Evolutionary conservation across 2,113 vertebrate genomes (phyloP).

Genomic region (Pterophyllum scalare): DNA sequence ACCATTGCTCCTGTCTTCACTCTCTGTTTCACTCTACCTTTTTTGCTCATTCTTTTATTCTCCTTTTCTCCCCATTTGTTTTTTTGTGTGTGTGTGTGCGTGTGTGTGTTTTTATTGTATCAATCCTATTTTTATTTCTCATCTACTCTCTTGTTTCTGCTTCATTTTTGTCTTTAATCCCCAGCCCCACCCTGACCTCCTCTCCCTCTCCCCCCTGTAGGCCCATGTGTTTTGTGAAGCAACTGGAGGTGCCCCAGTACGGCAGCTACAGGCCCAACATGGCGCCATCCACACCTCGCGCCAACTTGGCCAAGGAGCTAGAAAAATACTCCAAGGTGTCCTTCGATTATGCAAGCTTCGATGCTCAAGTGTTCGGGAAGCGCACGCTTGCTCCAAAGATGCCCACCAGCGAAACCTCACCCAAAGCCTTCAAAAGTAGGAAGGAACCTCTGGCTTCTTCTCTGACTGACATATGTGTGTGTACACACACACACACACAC

Average conservation of each 20-base stretch:
- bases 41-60: conserved; percentile 44
- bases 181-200: conserved; percentile 26
- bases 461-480: not conserved
- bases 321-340: conserved; percentile 99
- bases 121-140: conserved; percentile 44
- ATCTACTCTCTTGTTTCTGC: conserved; percentile 3
- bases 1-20: conserved; percentile 67
- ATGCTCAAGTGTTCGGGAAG: conserved; percentile 99
- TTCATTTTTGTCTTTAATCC: conserved; percentile 17
- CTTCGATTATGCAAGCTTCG: conserved; percentile 99
- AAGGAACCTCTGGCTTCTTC: not conserved
- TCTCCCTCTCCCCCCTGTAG: conserved; percentile 70
- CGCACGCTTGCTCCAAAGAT: conserved; percentile 99
- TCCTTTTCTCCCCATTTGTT: conserved; percentile 10
- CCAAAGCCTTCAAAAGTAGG: conserved; percentile 99
- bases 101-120: conserved; percentile 35
- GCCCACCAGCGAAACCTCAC: conserved; percentile 97
- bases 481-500: too few species aligned
- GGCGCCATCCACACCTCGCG: conserved; percentile 90
- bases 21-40: conserved; percentile 48
- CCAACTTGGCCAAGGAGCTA: conserved; percentile 98
- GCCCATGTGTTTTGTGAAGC: conserved; percentile 99
- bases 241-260: conserved; percentile 93
- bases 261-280: conserved; percentile 92
- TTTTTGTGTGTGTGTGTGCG: conserved; percentile 31